A percentile compares a stretch with the other conserved stretches of the same genome.
Conservation (phyloP, 2,797 vertebrate genomes). For the Pogonophryne albipinna region DNA sequence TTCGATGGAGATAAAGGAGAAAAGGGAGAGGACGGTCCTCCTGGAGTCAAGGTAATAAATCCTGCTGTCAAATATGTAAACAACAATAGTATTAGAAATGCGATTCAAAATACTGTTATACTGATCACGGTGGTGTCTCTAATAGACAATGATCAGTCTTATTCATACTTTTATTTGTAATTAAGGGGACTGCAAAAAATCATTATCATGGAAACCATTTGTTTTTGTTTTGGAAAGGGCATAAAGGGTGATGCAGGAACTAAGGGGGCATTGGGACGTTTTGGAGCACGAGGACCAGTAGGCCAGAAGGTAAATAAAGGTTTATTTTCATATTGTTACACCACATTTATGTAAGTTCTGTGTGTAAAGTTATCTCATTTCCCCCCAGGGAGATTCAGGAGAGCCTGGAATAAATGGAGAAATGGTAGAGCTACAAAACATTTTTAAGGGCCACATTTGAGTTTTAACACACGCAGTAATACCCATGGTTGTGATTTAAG, state of each 20-base stretch:
- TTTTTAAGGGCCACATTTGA: not conserved
- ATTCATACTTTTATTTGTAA: not conserved
- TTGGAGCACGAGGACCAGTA: conserved; percentile 89
- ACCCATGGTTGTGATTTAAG: conserved; percentile 68
- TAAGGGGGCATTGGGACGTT: conserved; percentile 89
- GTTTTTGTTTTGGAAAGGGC: conserved; percentile 80
- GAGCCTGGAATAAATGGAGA: conserved; percentile 87
- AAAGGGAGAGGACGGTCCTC: conserved; percentile 93
- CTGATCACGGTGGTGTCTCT: not conserved
- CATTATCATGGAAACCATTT: not conserved
- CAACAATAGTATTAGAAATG: not conserved
- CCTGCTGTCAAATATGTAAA: not conserved
- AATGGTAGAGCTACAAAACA: conserved; percentile 71
- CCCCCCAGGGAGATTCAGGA: conserved; percentile 88
- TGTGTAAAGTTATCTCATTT: conserved; percentile 11
- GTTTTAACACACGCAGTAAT: not conserved
- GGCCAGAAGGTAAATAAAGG: conserved; percentile 89
- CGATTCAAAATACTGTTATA: not conserved
- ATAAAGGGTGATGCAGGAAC: conserved; percentile 89
- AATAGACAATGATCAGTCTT: not conserved
- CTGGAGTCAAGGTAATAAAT: conserved; percentile 87
- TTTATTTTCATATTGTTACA: not conserved
- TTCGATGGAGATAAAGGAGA: conserved; percentile 96
- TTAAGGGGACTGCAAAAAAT: not conserved
- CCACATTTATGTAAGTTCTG: not conserved